A percentile compares a stretch with the other conserved stretches of the same genome.
Evolutionary conservation across 2,113 vertebrate genomes (phyloP).

Genomic region (Axis porcinus): DNA sequence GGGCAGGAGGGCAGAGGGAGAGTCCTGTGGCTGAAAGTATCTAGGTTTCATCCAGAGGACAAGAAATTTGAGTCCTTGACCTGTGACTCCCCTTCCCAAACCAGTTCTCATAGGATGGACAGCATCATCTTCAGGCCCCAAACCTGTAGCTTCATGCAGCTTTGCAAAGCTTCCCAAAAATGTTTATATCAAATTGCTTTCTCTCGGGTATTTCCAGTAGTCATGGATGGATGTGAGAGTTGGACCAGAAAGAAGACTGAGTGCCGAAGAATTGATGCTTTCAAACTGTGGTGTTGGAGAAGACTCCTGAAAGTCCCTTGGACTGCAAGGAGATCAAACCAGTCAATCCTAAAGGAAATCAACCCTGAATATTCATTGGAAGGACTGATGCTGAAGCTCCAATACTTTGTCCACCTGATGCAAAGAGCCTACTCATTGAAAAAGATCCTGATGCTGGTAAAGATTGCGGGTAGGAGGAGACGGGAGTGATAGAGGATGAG

Average conservation of each 20-base stretch:
- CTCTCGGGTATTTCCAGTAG: not conserved
- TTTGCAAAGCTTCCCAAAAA: not conserved
- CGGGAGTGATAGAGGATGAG: not conserved
- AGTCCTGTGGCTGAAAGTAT: not conserved
- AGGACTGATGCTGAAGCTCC: not conserved
- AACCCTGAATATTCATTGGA: not conserved
- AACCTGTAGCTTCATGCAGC: not conserved
- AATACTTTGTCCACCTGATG: not conserved
- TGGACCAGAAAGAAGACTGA: not conserved
- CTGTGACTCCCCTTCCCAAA: not conserved
- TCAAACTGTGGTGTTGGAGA: not conserved
- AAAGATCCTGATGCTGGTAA: not conserved
- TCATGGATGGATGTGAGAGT: not conserved
- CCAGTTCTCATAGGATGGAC: not conserved
- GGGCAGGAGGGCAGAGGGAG: not conserved
- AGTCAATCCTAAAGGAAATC: not conserved
- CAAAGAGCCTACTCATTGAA: not conserved
- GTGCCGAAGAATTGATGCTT: not conserved
- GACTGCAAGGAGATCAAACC: not conserved
- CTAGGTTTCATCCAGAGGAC: not conserved
- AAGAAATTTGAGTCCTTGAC: not conserved
- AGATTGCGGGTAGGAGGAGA: not conserved
- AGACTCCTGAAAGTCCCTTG: not conserved
- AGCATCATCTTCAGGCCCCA: not conserved
- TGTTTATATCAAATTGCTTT: not conserved